Conservation (phyloP, 2,888 invertebrate species). For the Hirtodrosophila alboralis region DNA sequence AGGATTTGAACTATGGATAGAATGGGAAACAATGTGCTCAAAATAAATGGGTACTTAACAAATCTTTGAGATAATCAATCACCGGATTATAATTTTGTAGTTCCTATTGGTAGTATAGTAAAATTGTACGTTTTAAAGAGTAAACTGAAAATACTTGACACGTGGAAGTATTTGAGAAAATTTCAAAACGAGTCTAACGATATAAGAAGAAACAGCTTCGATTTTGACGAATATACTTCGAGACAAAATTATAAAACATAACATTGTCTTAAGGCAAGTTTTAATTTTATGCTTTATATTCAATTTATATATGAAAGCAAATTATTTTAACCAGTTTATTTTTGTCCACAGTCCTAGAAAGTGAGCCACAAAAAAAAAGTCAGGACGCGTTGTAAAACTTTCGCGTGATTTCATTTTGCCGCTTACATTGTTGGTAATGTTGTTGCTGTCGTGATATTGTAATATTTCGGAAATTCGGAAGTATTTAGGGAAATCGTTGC, state of each 20-base stretch:
- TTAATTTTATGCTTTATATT: too few relatives aligned
- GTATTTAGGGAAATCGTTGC: conserved; percentile 81
- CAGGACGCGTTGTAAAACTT: conserved; percentile 68
- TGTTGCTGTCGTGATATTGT: conserved; percentile 63
- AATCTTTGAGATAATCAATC: not conserved
- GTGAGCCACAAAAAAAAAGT: conserved; percentile 44
- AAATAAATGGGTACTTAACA: not conserved
- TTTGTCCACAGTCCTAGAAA: conserved; percentile 44
- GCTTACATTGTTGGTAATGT: conserved; percentile 50
- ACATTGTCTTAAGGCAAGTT: too few relatives aligned
- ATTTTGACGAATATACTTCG: too few relatives aligned
- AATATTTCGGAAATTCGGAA: conserved; percentile 78
- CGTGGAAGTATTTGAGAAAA: too few relatives aligned
- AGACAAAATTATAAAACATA: too few relatives aligned
- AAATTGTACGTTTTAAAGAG: too few relatives aligned
- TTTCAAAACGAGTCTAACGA: too few relatives aligned
- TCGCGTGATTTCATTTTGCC: conserved; percentile 73
- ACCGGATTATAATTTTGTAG: too few relatives aligned
- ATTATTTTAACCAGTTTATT: not conserved
- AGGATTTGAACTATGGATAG: conserved; percentile 48
- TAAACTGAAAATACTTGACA: too few relatives aligned
- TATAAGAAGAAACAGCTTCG: too few relatives aligned
- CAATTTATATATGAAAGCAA: too few relatives aligned
- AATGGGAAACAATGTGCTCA: conserved; percentile 8
- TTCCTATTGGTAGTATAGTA: too few relatives aligned